Evolutionary conservation across 1,140 invertebrate species (phyloP).

Genomic region (Chrysopa pallens): DNA sequence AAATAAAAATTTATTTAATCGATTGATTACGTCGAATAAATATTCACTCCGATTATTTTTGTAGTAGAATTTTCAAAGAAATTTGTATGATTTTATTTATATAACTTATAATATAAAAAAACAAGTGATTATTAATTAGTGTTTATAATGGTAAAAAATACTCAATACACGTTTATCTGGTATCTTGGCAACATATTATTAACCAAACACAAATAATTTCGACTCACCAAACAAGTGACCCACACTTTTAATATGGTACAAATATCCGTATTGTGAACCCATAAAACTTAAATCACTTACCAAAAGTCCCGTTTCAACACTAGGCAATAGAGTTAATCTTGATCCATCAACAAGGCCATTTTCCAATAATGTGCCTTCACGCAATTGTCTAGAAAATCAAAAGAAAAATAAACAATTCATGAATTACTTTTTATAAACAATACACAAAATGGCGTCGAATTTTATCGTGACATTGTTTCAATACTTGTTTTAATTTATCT

Average conservation of each 20-base stretch:
- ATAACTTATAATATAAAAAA: no score
- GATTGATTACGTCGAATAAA: no score
- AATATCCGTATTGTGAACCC: no score
- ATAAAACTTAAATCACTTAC: conserved; percentile 43
- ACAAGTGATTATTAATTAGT: background rate
- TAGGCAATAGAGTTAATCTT: conserved; percentile 74
- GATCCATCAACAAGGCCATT: conserved; percentile 76
- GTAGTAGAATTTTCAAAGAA: no score
- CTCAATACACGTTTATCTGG: background rate
- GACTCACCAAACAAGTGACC: background rate
- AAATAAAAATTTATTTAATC: no score
- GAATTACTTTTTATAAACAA: background rate
- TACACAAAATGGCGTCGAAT: background rate
- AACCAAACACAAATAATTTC: background rate
- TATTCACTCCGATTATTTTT: no score
- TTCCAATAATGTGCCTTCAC: conserved; percentile 69
- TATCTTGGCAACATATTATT: background rate
- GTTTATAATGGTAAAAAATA: background rate
- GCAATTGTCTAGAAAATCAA: conserved; percentile 58
- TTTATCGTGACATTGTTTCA: no score
- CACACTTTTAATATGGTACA: background rate
- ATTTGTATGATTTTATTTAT: no score
- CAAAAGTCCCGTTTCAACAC: conserved; percentile 83
- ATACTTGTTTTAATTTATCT: no score
- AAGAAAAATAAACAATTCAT: conserved; percentile 4